Evolutionary conservation across 2,113 vertebrate species (phyloP).

Genomic region (Gallinago paraguaiae): DNA sequence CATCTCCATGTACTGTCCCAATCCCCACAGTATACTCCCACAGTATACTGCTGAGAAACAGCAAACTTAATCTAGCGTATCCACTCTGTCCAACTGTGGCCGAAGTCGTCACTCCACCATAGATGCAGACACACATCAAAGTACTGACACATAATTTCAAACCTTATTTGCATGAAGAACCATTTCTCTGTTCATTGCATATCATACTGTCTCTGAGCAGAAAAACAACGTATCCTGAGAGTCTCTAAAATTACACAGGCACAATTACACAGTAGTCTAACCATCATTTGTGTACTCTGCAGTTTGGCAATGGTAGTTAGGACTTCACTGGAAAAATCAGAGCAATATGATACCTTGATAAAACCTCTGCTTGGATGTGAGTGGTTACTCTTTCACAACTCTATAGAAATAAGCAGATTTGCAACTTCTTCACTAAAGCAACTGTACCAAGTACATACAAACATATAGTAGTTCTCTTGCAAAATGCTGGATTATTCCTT

Average conservation of each 20-base stretch:
- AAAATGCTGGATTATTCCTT: background rate
- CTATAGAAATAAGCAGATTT: background rate
- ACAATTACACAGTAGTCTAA: background rate
- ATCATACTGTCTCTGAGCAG: background rate
- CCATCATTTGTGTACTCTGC: background rate
- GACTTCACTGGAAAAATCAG: background rate
- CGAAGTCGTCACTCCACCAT: background rate
- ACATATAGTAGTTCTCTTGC: fast-evolving
- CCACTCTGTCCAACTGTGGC: background rate
- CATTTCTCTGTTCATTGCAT: background rate
- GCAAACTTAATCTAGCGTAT: background rate
- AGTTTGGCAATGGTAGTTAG: background rate
- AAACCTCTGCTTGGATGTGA: background rate
- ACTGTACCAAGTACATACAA: background rate
- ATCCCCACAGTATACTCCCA: background rate
- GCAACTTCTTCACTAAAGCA: background rate
- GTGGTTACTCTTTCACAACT: background rate
- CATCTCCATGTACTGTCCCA: background rate
- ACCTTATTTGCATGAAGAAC: background rate
- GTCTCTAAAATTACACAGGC: background rate
- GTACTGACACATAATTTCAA: background rate
- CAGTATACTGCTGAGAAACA: background rate
- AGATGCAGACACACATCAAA: background rate
- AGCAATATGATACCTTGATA: background rate
- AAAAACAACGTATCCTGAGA: background rate